Percentiles rank a stretch among this genome's conserved stretches.
Conservation (phyloP, 2,797 vertebrate genomes). For the Catharus ustulatus region DNA sequence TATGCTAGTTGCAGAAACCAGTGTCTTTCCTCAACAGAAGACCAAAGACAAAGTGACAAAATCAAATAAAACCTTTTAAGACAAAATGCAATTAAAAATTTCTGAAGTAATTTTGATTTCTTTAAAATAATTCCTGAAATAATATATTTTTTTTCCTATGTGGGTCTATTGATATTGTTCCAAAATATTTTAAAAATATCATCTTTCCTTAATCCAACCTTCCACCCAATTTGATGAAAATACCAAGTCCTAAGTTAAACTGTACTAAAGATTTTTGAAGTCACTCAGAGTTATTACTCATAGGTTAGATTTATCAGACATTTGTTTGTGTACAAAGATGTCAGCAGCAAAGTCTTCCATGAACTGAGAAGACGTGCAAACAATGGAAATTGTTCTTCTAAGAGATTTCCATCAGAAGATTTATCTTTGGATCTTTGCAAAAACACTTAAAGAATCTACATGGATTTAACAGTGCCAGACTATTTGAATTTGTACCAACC, state of each 20-base stretch:
- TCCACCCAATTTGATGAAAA: not conserved
- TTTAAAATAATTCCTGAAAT: not conserved
- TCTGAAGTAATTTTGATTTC: not conserved
- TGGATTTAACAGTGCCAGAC: slow-evolving; percentile 39
- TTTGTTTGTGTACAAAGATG: not conserved
- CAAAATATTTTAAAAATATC: not conserved
- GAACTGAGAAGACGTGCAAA: not conserved
- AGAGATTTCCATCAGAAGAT: not conserved
- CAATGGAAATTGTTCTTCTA: not conserved
- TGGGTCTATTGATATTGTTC: not conserved
- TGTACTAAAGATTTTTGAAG: not conserved
- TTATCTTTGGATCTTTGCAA: slow-evolving; percentile 15
- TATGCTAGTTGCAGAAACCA: not conserved
- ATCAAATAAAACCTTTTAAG: not conserved
- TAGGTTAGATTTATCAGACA: not conserved
- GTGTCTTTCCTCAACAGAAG: not conserved
- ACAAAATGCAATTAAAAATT: not conserved
- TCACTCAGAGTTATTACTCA: not conserved
- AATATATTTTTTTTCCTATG: not conserved
- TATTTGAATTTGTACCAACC: slow-evolving; percentile 37
- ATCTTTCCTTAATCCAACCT: not conserved
- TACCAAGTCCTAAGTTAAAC: not conserved
- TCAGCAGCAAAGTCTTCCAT: not conserved
- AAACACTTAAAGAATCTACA: slow-evolving; percentile 25
- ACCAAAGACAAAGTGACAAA: not conserved